Evolutionary conservation across 2,113 vertebrate genomes (phyloP), one percentile per base, ranked within the genome.

Genomic region (Menidia beryllina): DNA sequence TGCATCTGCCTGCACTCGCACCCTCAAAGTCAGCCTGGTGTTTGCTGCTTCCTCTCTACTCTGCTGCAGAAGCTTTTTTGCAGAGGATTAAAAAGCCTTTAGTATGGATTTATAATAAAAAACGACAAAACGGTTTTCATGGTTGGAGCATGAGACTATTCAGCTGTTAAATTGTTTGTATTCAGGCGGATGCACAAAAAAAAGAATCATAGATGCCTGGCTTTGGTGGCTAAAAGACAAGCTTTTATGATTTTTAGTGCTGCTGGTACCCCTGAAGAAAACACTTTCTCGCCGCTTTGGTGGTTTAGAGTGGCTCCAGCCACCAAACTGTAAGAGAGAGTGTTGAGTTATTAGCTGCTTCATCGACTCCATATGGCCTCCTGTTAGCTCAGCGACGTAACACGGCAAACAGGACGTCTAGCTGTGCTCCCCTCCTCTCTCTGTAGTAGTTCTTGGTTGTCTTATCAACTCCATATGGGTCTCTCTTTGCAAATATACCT

Each of bases 401-500:
- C 72, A 69, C 10, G 56, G 77, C 49, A 71, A 72, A 75, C 45
- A 38, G 34, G 64, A 71, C 43, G 59, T 25, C 79, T 82, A 54
- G 75, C 47, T 61, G n/a, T 49, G 30, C 58, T n/a, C 47, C 55
- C 63, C 64, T 41, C 73, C 69, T 59, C 73, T 63, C 38, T 50
- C 47, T 77, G 50, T 23, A 63, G 79, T 50, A 79, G 30, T 84
- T 86, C 84, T 85, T 70, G 77, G 52, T 69, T 76, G 60, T 84
- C 83, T 61, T 69, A 86, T 86, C 72, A 83, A 79, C 56, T 72
- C 81, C 80, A 82, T 76, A 78, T 84, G 84, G 52, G 68, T 48
- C 50, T 63, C 34, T 50, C 51, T 65, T 66, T 17, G 72, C 83
- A 79, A 82, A 73, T 53, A 77, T 65, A 76, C 41, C 30, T 19